Base-by-base conservation (phyloP, 1,140 invertebrate species). In the Bactericera cockerelli region DNA sequence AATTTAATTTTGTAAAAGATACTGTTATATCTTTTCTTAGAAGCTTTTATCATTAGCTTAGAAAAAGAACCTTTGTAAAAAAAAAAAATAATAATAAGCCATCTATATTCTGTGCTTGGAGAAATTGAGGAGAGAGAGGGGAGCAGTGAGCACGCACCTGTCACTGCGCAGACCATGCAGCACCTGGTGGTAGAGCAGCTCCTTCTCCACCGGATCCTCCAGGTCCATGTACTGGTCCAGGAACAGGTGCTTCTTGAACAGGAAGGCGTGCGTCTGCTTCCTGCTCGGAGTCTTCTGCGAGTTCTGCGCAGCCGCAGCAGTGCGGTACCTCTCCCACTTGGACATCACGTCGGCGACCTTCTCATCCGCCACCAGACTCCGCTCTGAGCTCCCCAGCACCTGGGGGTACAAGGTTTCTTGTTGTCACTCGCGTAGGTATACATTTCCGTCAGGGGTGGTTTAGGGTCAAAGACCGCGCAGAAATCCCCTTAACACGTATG, bases 111-210 rank as follows among this genome's bases (percentile, higher is more conserved):
- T n/a, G n/a, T n/a, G n/a, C n/a, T n/a, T n/a, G n/a, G n/a, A n/a
- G n/a, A n/a, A n/a, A n/a, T n/a, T n/a, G n/a, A n/a, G n/a, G n/a
- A n/a, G n/a, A n/a, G n/a, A n/a, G n/a, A n/a, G n/a, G n/a, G n/a
- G n/a, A n/a, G n/a, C n/a, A n/a, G n/a, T 63, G 28, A 31, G 4
- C 13, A 31, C 28, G 4, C 28, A 89, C 19, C 89, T 77, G 74
- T 96, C 90, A 59, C 87, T 87, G 61, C 91, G 77, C 19, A 97
- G 79, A 67, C 87, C 84, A 67, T 93, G 88, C 49, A 96, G 74
- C 26, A 94, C 84, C 75, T 98, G 93, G 74, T 96, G 90, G 72
- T 95, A 95, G n/a, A 98, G 70, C 22, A 98, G 74, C 72, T 97
- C 92, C 71, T 95, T 93, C 72, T 97, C 93, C 1, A 96, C 89